Percentiles rank a stretch among this genome's conserved stretches.
These are phyloP conservation scores for Drosophila neocordata DNA, from an alignment of 1,140 invertebrate genomes.

Conservation along the genomic window DNA sequence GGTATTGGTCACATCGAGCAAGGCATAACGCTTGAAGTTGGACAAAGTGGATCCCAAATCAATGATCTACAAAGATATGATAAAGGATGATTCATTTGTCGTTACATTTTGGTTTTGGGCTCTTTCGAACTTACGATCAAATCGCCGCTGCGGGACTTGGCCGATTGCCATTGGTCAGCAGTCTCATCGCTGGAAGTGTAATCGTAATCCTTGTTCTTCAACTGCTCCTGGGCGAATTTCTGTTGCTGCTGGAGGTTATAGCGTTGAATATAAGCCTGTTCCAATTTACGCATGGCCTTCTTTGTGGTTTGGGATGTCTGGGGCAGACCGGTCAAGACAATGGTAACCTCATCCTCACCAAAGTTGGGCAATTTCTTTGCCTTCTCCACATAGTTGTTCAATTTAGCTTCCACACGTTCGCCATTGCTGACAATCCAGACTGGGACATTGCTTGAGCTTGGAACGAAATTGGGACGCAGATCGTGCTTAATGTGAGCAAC, in stretches of 20 bases:
- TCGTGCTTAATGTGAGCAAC: slow-evolving; percentile 62
- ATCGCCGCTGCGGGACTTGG: slow-evolving; percentile 57
- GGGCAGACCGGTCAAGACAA: slow-evolving; percentile 74
- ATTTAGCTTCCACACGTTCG: slow-evolving; percentile 57
- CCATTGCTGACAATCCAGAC: slow-evolving; percentile 74
- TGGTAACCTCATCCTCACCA: slow-evolving; percentile 73
- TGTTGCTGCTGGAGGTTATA: slow-evolving; percentile 70
- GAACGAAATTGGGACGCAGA: slow-evolving; percentile 71
- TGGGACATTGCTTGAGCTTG: slow-evolving; percentile 71
- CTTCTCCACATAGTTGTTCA: slow-evolving; percentile 69
- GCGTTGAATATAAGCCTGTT: slow-evolving; percentile 64
- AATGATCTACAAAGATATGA: slow-evolving; percentile 45
- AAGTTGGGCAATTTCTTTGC: slow-evolving; percentile 53
- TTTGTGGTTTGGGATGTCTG: slow-evolving; percentile 44
- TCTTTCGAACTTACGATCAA: slow-evolving; percentile 58
- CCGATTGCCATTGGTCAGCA: slow-evolving; percentile 59
- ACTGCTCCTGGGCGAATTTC: slow-evolving; percentile 46
- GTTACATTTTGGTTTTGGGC: background rate
- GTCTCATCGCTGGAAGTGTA: slow-evolving; percentile 71
- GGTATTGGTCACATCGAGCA: slow-evolving; percentile 63
- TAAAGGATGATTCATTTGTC: background rate
- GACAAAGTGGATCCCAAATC: slow-evolving; percentile 71
- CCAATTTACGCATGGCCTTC: slow-evolving; percentile 63
- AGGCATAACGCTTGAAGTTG: slow-evolving; percentile 70
- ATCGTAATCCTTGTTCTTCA: slow-evolving; percentile 49